Evolutionary conservation across 2,888 invertebrate genomes (phyloP).

Genomic region (Chrysolina americana): DNA sequence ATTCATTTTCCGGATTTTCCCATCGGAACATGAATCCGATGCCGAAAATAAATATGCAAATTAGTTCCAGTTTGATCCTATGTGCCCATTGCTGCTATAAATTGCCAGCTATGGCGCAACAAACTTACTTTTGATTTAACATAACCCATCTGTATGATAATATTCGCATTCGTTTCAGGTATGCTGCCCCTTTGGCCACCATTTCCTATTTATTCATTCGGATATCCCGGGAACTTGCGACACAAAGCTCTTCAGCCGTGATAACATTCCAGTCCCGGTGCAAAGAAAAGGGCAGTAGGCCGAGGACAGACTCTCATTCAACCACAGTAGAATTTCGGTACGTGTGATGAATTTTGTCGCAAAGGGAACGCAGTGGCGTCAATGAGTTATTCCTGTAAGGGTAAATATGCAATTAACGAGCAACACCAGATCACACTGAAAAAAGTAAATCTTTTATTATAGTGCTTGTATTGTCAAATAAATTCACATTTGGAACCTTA

Average conservation of each 20-base stretch:
- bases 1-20: too few relatives aligned
- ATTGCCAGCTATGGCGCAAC: background rate
- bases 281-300: slow-evolving; percentile 60
- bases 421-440: too few relatives aligned
- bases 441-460: too few relatives aligned
- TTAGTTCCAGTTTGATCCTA: background rate
- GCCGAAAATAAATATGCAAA: background rate
- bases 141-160: slow-evolving; percentile 21
- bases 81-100: background rate
- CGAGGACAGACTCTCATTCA: slow-evolving; percentile 64
- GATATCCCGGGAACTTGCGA: slow-evolving; percentile 75
- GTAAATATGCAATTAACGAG: too few relatives aligned
- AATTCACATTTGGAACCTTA: too few relatives aligned
- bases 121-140: slow-evolving; percentile 16
- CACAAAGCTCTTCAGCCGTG: slow-evolving; percentile 72
- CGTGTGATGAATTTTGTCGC: slow-evolving; percentile 39
- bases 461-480: too few relatives aligned
- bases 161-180: slow-evolving; percentile 66
- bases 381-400: too few relatives aligned
- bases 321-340: slow-evolving; percentile 65
- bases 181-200: slow-evolving; percentile 74
- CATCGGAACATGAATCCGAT: background rate
- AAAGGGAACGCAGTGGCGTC: background rate
- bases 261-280: slow-evolving; percentile 73
- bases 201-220: slow-evolving; percentile 78